Percentiles rank a stretch among this genome's conserved stretches.
Evolutionary conservation across 2,888 invertebrate species (phyloP).

Genomic region (Blera fallax): DNA sequence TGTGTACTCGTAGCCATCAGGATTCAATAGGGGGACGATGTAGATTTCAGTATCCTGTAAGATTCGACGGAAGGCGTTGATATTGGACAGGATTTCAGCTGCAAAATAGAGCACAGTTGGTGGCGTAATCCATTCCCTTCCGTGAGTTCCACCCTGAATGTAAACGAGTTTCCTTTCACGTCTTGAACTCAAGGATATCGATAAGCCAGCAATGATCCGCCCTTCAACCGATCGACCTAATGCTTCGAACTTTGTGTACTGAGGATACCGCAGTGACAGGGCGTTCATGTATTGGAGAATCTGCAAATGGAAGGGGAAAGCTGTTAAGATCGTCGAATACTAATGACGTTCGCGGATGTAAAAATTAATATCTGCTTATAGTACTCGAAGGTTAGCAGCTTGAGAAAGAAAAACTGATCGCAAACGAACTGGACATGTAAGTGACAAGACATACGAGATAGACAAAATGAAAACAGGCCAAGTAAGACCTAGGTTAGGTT

Average conservation of each 20-base stretch:
- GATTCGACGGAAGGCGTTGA: conserved; percentile 77
- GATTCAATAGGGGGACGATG: conserved; percentile 80
- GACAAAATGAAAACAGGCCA: too few species aligned
- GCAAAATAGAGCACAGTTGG: conserved; percentile 86
- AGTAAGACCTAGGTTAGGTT: too few species aligned
- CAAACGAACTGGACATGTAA: too few species aligned
- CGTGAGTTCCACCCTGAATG: conserved; percentile 80
- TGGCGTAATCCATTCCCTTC: conserved; percentile 88
- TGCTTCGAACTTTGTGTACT: conserved; percentile 75
- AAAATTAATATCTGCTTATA: too few species aligned
- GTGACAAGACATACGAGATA: too few species aligned
- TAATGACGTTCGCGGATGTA: too few species aligned
- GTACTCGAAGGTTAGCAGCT: too few species aligned
- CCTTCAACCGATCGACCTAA: conserved; percentile 79
- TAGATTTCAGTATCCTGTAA: conserved; percentile 79
- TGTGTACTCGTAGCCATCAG: conserved; percentile 81
- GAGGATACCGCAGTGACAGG: conserved; percentile 78
- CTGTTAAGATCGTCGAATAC: too few species aligned
- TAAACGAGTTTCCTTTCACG: conserved; percentile 79
- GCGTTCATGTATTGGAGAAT: conserved; percentile 79
- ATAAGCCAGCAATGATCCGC: conserved; percentile 78
- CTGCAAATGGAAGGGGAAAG: conserved; percentile 57
- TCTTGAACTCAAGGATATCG: conserved; percentile 78
- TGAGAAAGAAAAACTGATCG: too few species aligned
- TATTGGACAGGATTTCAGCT: conserved; percentile 85